phyloP scores from a whole-genome alignment of 2,113 vertebrate genomes.

The Tetraodon nigroviridis region DNA sequence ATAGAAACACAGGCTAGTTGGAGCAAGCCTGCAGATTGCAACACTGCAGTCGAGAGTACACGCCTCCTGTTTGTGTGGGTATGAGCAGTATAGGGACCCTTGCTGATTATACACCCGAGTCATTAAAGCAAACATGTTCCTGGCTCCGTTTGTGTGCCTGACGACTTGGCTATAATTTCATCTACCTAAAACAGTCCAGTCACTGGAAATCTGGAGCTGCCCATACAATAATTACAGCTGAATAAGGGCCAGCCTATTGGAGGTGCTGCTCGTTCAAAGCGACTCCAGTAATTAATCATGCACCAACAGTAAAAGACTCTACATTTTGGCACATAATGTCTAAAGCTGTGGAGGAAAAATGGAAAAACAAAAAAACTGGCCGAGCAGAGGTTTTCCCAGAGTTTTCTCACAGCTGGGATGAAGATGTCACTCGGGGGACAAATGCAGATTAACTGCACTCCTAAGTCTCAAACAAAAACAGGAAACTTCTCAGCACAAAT shows the following conservation, averaged over 20 bases:
- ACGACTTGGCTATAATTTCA: slow-evolving; percentile 26
- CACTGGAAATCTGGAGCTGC: neutral
- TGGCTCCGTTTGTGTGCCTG: slow-evolving; percentile 19
- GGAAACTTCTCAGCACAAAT: slow-evolving; percentile 22
- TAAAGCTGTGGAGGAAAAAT: too few species aligned
- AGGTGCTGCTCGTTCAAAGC: slow-evolving; percentile 30
- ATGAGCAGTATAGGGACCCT: slow-evolving; percentile 23
- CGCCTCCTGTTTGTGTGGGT: slow-evolving; percentile 55
- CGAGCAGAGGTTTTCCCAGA: neutral
- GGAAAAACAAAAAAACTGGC: too few species aligned
- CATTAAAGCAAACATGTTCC: slow-evolving; percentile 55
- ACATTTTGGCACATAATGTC: neutral
- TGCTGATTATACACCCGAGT: slow-evolving; percentile 39
- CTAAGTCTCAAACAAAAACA: slow-evolving; percentile 41
- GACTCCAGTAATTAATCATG: slow-evolving; percentile 52
- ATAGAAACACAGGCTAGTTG: slow-evolving; percentile 10
- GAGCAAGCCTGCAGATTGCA: slow-evolving; percentile 22
- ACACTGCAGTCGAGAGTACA: slow-evolving; percentile 11
- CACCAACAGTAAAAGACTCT: slow-evolving; percentile 30
- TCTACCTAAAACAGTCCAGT: slow-evolving; percentile 3
- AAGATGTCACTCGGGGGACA: slow-evolving; percentile 43
- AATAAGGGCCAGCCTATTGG: slow-evolving; percentile 28
- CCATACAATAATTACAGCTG: slow-evolving; percentile 4
- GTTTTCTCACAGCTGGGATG: slow-evolving; percentile 15
- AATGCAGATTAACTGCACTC: slow-evolving; percentile 50